Percentiles rank a stretch among this genome's conserved stretches.
phyloP scores from a whole-genome alignment of 1,140 invertebrate genomes.

The Drosophila azteca region DNA sequence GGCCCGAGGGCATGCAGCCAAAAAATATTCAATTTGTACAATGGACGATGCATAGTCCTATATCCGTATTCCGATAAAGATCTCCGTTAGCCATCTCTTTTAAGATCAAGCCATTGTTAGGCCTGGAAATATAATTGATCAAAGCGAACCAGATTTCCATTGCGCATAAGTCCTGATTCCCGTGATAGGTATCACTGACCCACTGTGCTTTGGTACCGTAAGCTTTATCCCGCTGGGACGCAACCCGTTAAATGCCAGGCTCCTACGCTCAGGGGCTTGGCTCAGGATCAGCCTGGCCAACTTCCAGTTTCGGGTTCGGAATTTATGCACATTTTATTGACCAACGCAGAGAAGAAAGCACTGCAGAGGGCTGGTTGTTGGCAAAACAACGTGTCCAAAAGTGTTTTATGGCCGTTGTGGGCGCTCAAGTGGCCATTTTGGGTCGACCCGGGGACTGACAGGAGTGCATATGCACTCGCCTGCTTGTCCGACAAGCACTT shows the following conservation, averaged over 20 bases:
- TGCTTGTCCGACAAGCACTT: slow-evolving; percentile 74
- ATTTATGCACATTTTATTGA: slow-evolving; percentile 81
- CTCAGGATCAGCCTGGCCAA: background rate
- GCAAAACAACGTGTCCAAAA: slow-evolving; percentile 77
- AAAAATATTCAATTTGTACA: slow-evolving; percentile 28
- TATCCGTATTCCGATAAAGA: too few relatives aligned
- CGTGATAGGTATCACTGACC: background rate
- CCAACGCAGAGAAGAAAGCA: slow-evolving; percentile 59
- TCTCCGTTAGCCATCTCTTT: too few relatives aligned
- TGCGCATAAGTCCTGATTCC: too few relatives aligned
- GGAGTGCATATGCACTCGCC: slow-evolving; percentile 55
- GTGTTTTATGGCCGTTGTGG: slow-evolving; percentile 77
- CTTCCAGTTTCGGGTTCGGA: slow-evolving; percentile 49
- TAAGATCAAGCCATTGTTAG: background rate
- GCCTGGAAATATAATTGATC: too few relatives aligned
- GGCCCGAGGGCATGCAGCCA: background rate
- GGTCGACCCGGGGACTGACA: slow-evolving; percentile 26
- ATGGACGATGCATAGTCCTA: slow-evolving; percentile 13
- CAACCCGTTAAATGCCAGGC: slow-evolving; percentile 40
- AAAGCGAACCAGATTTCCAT: too few relatives aligned
- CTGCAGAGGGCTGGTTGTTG: slow-evolving; percentile 47
- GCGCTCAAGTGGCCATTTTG: slow-evolving; percentile 78
- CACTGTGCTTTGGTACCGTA: slow-evolving; percentile 12
- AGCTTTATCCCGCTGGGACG: background rate
- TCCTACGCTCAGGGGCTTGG: background rate